These are phyloP conservation scores for Virgularia gustaviana DNA, from an alignment of 92 coral and sea anemone species.

Conservation along the genomic window DNA sequence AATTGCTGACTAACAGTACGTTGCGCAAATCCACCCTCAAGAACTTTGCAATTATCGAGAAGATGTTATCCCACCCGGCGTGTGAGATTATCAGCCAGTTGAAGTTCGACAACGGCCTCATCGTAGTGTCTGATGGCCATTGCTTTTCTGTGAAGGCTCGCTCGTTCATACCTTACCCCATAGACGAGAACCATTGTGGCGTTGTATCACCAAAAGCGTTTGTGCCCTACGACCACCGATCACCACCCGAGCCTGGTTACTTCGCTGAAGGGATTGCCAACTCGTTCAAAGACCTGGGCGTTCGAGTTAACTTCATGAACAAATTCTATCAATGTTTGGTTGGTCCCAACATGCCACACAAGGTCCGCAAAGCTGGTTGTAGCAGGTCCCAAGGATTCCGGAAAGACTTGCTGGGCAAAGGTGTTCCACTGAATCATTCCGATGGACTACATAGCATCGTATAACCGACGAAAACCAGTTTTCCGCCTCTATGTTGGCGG, in stretches of 20 bases:
- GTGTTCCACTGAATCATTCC: too few species aligned
- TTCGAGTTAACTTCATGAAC: conserved; percentile 28
- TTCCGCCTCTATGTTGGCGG: conserved; percentile 19
- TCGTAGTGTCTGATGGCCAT: neutral
- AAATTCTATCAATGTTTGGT: conserved; percentile 27
- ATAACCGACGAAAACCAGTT: conserved; percentile 26
- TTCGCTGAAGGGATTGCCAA: conserved; percentile 12
- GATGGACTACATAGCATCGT: neutral
- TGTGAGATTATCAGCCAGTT: conserved; percentile 7
- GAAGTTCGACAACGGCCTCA: conserved; percentile 4
- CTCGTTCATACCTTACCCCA: neutral
- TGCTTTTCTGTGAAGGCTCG: conserved; percentile 1
- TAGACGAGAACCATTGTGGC: neutral
- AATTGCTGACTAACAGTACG: neutral
- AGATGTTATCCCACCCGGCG: neutral
- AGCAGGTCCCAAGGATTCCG: conserved; percentile 14
- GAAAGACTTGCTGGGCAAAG: conserved; percentile 27
- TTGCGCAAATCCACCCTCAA: neutral
- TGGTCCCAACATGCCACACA: conserved; percentile 16
- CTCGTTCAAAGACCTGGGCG: neutral
- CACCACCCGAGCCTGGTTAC: conserved; percentile 3
- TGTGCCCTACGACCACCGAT: neutral
- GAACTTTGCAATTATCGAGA: neutral
- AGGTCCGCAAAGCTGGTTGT: conserved; percentile 22
- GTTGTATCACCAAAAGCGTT: conserved; percentile 13